Conservation (phyloP, 1,140 invertebrate genomes). For the Trachymyrmex cornetzi region DNA sequence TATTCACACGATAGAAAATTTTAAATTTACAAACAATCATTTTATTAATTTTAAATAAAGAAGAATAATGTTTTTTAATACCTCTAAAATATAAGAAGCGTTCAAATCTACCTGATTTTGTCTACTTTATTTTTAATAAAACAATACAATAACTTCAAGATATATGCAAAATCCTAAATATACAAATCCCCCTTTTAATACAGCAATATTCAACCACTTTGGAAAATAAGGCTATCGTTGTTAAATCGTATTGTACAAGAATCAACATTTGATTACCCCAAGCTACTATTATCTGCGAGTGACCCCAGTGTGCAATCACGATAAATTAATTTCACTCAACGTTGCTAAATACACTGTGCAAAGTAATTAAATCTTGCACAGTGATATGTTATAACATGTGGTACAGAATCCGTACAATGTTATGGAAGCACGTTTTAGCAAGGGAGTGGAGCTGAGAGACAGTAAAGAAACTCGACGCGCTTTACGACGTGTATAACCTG, state of each 20-base stretch:
- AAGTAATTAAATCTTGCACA: constrained; percentile 69
- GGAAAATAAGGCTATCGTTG: constrained; percentile 24
- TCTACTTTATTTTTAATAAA: neutral
- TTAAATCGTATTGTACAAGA: constrained; percentile 29
- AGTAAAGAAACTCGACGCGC: constrained; percentile 69
- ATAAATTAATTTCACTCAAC: constrained; percentile 69
- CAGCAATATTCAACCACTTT: constrained; percentile 4
- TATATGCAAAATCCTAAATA: constrained; percentile 5
- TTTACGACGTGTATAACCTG: constrained; percentile 69
- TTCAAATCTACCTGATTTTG: neutral
- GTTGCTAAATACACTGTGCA: constrained; percentile 49
- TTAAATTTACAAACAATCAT: neutral
- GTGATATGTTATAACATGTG: constrained; percentile 59
- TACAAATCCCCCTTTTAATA: neutral
- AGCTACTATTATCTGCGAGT: constrained; percentile 35
- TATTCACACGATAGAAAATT: neutral
- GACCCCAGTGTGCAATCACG: constrained; percentile 39
- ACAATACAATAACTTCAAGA: neutral
- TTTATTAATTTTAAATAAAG: neutral
- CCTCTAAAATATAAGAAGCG: neutral
- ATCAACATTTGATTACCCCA: constrained; percentile 48
- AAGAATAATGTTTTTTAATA: neutral
- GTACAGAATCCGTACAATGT: constrained; percentile 46
- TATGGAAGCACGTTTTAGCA: constrained; percentile 45
- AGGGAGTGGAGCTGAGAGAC: constrained; percentile 16